Conservation (phyloP, 2,113 vertebrate species). For the Mola mola region DNA sequence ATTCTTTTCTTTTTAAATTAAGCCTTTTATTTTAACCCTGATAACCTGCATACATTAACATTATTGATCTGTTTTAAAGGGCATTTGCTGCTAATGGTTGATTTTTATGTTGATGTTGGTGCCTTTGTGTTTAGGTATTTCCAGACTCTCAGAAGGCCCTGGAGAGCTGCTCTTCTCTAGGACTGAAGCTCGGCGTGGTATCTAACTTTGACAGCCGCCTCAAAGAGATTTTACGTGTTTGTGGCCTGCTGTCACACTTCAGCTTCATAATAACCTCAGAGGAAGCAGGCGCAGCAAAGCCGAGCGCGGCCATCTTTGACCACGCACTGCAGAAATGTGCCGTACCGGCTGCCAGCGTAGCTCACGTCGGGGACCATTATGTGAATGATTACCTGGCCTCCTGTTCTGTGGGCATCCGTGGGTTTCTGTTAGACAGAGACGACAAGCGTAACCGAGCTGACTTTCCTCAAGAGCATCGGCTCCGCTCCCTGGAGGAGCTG, state of each 20-base stretch:
- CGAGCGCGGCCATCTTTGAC: constrained; percentile 84
- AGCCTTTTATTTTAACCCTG: too few species aligned
- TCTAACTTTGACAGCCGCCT: constrained; percentile 93
- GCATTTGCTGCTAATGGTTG: background rate
- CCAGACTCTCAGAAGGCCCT: constrained; percentile 83
- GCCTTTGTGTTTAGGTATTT: constrained; percentile 71
- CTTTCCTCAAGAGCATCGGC: constrained; percentile 69
- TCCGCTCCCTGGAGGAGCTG: constrained; percentile 76
- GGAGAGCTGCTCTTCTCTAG: constrained; percentile 76
- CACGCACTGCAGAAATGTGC: constrained; percentile 80
- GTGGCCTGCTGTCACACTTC: constrained; percentile 85
- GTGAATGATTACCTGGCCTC: constrained; percentile 87
- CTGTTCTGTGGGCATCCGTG: constrained; percentile 84
- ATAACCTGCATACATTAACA: too few species aligned
- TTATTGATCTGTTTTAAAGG: too few species aligned
- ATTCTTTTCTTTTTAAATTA: too few species aligned
- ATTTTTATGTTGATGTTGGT: constrained; percentile 2
- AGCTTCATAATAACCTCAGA: constrained; percentile 91
- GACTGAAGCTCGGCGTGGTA: constrained; percentile 86
- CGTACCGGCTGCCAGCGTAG: constrained; percentile 70
- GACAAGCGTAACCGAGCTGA: constrained; percentile 23
- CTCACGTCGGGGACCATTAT: constrained; percentile 89
- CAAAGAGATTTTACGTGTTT: constrained; percentile 80
- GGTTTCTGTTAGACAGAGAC: constrained; percentile 82
- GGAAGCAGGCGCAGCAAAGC: constrained; percentile 85